These are phyloP conservation scores for Microctenopoma stevenorrisi DNA, from an alignment of 2,797 vertebrate species.

Conservation along the genomic window DNA sequence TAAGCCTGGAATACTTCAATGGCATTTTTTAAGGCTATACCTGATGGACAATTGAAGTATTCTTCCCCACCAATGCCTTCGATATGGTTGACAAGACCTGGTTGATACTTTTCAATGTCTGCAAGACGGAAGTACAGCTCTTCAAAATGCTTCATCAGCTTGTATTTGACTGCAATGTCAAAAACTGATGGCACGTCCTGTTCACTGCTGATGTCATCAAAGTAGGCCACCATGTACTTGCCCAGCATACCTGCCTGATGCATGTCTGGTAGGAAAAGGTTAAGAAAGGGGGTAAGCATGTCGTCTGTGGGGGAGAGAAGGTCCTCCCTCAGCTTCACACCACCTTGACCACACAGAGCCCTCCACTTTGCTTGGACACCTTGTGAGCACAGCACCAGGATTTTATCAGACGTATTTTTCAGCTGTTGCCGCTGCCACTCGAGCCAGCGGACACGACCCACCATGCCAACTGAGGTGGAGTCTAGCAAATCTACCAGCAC, in stretches of 20 bases:
- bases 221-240: slow-evolving; percentile 93
- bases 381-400: slow-evolving; percentile 91
- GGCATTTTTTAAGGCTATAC: slow-evolving; percentile 84
- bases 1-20: slow-evolving; percentile 85
- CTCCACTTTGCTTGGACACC: slow-evolving; percentile 95
- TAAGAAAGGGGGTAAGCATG: slow-evolving; percentile 91
- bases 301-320: slow-evolving; percentile 84
- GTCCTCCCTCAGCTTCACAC: slow-evolving; percentile 86
- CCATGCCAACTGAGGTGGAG: slow-evolving; percentile 83
- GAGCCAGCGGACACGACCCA: slow-evolving; percentile 90
- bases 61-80: slow-evolving; percentile 85
- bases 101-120: slow-evolving; percentile 91
- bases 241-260: slow-evolving; percentile 88
- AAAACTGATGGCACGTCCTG: slow-evolving; percentile 90
- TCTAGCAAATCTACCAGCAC: slow-evolving; percentile 92
- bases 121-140: slow-evolving; percentile 93
- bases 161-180: slow-evolving; percentile 87
- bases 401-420: slow-evolving; percentile 85
- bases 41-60: slow-evolving; percentile 84
- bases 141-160: slow-evolving; percentile 93
- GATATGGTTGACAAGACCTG: slow-evolving; percentile 86
- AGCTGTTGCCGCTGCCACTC: slow-evolving; percentile 89
- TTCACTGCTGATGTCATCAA: slow-evolving; percentile 86
- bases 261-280: slow-evolving; percentile 91
- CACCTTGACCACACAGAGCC: slow-evolving; percentile 87